Evolutionary conservation across 2,888 invertebrate species (phyloP).

Genomic region (Amiota minor): DNA sequence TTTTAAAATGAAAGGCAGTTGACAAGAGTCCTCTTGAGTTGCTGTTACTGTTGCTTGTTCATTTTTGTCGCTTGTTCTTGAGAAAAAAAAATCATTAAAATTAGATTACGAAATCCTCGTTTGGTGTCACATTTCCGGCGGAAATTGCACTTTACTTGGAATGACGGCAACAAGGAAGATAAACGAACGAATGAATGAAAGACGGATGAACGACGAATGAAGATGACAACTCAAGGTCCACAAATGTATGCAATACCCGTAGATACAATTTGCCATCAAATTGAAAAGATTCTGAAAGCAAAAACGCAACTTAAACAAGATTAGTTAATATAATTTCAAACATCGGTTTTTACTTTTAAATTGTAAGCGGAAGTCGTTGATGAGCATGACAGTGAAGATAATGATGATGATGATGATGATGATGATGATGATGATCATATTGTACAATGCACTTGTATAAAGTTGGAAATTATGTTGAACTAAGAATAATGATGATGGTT

Average conservation of each 20-base stretch:
- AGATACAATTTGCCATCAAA: not conserved
- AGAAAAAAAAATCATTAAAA: slow-evolving; percentile 63
- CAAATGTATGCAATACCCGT: slow-evolving; percentile 18
- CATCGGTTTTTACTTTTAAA: slow-evolving; percentile 28
- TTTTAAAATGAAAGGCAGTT: slow-evolving; percentile 19
- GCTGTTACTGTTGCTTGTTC: not conserved
- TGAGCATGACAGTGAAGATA: not conserved
- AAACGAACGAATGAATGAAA: slow-evolving; percentile 10
- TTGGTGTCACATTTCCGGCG: slow-evolving; percentile 64
- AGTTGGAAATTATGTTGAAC: too few species aligned
- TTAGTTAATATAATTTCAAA: slow-evolving; percentile 65
- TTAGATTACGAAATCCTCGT: slow-evolving; percentile 64
- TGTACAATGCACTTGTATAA: not conserved
- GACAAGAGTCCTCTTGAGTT: slow-evolving; percentile 15
- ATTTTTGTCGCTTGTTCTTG: slow-evolving; percentile 30
- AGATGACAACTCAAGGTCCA: slow-evolving; percentile 33
- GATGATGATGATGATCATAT: not conserved
- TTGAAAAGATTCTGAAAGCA: not conserved
- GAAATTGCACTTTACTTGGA: slow-evolving; percentile 59
- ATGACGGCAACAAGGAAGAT: slow-evolving; percentile 25
- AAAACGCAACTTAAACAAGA: slow-evolving; percentile 49
- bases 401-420: not conserved
- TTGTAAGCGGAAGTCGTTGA: not conserved
- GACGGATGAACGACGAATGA: not conserved
- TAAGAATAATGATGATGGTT: too few species aligned